Conservation (phyloP, 2,888 invertebrate species). For the Hydraecia micacea region DNA sequence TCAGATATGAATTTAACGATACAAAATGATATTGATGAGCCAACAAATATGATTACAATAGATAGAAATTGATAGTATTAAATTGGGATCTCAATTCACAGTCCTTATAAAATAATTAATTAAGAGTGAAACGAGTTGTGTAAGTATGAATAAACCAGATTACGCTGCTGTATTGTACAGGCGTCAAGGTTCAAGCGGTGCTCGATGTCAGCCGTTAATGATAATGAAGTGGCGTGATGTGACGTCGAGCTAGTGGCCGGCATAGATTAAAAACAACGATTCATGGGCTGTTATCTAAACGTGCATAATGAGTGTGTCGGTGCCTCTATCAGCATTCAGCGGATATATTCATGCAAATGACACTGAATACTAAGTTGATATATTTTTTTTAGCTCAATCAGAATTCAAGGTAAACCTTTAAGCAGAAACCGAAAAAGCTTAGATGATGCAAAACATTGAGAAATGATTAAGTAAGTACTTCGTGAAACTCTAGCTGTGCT, state of each 20-base stretch:
- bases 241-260: conserved; percentile 67
- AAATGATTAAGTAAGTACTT: background rate
- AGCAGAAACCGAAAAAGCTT: background rate
- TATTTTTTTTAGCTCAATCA: conserved; percentile 1
- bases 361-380: conserved; percentile 40
- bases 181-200: conserved; percentile 81
- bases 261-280: conserved; percentile 48
- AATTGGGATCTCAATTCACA: background rate
- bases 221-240: conserved; percentile 88
- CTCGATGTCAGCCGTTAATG: conserved; percentile 67
- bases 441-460: background rate
- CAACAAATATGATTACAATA: conserved; percentile 6
- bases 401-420: background rate
- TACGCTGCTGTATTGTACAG: conserved; percentile 63
- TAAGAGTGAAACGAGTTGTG: background rate
- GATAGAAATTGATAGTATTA: background rate
- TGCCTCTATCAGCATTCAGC: conserved; percentile 39
- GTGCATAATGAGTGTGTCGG: conserved; percentile 32
- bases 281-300: conserved; percentile 53
- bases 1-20: background rate
- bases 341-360: conserved; percentile 39
- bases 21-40: background rate
- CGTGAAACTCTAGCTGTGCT: background rate
- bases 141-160: conserved; percentile 57
- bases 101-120: conserved; percentile 7